Conservation (phyloP, 92 coral and sea anemone genomes). For the Porites cylindrica region DNA sequence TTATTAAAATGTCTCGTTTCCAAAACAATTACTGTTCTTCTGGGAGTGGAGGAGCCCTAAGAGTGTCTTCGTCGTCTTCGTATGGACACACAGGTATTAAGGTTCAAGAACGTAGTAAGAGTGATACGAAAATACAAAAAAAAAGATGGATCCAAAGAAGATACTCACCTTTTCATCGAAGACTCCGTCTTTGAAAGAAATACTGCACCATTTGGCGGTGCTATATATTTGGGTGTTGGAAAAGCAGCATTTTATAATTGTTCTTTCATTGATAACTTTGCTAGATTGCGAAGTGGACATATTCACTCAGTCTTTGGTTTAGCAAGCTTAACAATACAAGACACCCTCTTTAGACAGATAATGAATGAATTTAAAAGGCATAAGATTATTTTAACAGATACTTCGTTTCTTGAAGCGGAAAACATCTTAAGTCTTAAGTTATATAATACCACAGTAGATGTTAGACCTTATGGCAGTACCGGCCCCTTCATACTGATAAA, state of each 20-base stretch:
- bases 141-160: slow-evolving; percentile 1
- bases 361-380: not conserved
- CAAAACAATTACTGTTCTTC: not conserved
- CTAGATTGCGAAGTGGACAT: slow-evolving; percentile 43
- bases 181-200: slow-evolving; percentile 62
- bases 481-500: slow-evolving; percentile 44
- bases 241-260: slow-evolving; percentile 46
- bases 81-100: no score
- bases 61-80: no score
- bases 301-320: slow-evolving; percentile 5
- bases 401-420: slow-evolving; percentile 47
- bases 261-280: slow-evolving; percentile 71
- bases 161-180: slow-evolving; percentile 23
- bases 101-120: not conserved
- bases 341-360: slow-evolving; percentile 27
- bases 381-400: no score
- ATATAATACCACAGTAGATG: slow-evolving; percentile 16
- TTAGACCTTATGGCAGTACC: not conserved
- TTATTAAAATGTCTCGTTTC: not conserved
- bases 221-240: slow-evolving; percentile 54
- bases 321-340: slow-evolving; percentile 21
- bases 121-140: not conserved
- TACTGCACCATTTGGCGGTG: slow-evolving; percentile 65
- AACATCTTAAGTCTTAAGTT: slow-evolving; percentile 54
- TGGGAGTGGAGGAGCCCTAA: no score